phyloP scores from a whole-genome alignment of 1,140 invertebrate species.

The Tetragnatha versicolor region DNA sequence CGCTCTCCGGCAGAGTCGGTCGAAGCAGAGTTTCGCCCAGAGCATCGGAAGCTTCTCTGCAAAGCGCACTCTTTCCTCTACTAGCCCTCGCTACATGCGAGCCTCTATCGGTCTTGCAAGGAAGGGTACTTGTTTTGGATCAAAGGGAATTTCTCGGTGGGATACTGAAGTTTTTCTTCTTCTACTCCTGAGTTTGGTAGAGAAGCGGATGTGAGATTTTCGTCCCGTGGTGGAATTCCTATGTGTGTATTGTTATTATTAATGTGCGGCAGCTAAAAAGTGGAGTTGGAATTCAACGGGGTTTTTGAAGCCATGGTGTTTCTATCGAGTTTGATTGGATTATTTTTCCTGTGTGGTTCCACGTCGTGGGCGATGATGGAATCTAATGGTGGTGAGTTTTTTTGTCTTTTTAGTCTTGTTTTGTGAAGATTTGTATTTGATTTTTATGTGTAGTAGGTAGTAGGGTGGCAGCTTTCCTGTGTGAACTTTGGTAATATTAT shows the following conservation, averaged over 20 bases:
- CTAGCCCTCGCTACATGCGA: no score
- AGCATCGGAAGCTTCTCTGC: conserved; percentile 24
- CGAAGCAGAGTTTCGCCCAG: conserved; percentile 35
- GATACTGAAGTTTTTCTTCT: conserved; percentile 19
- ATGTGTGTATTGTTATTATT: not conserved
- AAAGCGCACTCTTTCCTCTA: no score
- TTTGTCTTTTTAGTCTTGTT: not conserved
- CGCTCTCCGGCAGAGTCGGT: conserved; percentile 23
- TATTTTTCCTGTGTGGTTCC: conserved; percentile 31
- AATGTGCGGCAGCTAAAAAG: conserved; percentile 22
- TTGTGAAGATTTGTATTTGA: not conserved
- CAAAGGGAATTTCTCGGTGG: conserved; percentile 3
- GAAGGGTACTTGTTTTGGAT: not conserved
- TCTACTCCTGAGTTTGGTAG: not conserved
- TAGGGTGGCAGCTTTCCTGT: no score
- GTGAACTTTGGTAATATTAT: no score
- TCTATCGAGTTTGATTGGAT: conserved; percentile 20
- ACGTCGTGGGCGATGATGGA: conserved; percentile 17
- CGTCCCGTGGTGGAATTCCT: not conserved
- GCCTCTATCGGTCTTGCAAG: no score
- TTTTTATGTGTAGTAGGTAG: no score
- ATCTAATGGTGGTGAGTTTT: conserved; percentile 18
- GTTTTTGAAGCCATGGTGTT: conserved; percentile 12
- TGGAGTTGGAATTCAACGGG: not conserved
- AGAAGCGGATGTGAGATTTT: not conserved